Base-by-base conservation (phyloP, 2,888 invertebrate genomes). In the Spicauda simplicius region DNA sequence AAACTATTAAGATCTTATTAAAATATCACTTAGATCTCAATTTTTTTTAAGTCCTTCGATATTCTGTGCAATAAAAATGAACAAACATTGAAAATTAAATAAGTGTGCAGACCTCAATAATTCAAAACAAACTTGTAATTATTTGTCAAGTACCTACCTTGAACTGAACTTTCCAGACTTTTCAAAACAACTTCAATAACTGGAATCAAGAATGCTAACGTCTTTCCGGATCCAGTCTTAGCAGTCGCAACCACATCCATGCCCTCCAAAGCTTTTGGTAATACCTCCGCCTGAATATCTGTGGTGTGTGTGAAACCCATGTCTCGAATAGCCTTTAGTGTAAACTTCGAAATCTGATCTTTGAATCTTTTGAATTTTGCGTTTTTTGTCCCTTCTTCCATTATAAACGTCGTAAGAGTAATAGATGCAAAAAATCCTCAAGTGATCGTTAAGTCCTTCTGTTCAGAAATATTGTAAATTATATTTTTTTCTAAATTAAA, bases 141-240 rank as follows among this genome's bases (percentile, higher is more conserved):
- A 5, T 25, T 25, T 25, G 2, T 37, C 37, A 12, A 37, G 1
- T 37, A 37, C 37, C 37, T 37, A 37, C 37, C 37, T 37, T 37
- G 37, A 11, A 37, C 54, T 37, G 55, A 25, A 10, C 76, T 79
- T 11, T 76, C 72, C 69, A 76, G 60, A 63, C 74, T 72, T 84
- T 97, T 98, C 78, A 95, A 93, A 64, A 98, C 96, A 60, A 97
- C 91, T 88, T 99, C 99, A n/a, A 99, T 94, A 11, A 97, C 97
- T 7, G 99, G 99, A 71, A 99, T 96, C 0, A 99, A 94, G 84
- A 99, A 99, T 0, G 99, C 98, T 66, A 99, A 88, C 0, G 99
- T 99, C 93, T 99, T 99, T 60, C 99, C 99, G 67, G 98, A 98
- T 0, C 99, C 99, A 14, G 99, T 99, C 90, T 97, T 97, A 0